Evolutionary conservation across 2,113 vertebrate genomes (phyloP).

Genomic region (Silurus glanis): DNA sequence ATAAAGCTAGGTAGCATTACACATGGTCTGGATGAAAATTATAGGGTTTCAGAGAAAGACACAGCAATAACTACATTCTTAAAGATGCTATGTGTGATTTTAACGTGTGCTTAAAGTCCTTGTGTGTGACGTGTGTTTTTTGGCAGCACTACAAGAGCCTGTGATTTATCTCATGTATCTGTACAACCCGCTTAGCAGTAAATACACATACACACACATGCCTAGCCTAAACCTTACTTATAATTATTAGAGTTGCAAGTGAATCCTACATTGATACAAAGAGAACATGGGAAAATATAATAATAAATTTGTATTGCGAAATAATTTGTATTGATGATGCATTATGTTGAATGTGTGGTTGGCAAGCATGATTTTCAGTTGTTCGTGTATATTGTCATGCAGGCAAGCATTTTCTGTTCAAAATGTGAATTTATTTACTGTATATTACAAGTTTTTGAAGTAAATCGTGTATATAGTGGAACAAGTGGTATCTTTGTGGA

Average conservation of each 20-base stretch:
- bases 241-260: background rate
- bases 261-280: background rate
- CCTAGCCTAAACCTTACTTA: background rate
- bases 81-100: conserved; percentile 30
- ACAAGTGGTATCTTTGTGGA: background rate
- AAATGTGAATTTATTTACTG: background rate
- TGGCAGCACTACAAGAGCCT: conserved; percentile 15
- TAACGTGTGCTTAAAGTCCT: conserved; percentile 30
- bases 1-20: conserved; percentile 57
- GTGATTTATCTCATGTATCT: conserved; percentile 19
- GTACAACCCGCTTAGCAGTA: conserved; percentile 9
- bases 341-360: background rate
- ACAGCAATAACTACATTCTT: conserved; percentile 7
- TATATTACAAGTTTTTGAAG: background rate
- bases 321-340: background rate
- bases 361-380: background rate
- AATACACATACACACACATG: conserved; percentile 1
- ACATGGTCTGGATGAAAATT: conserved; percentile 39
- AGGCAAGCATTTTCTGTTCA: background rate
- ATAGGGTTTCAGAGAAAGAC: conserved; percentile 6
- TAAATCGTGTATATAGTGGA: background rate
- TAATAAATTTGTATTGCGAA: no score
- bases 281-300: background rate
- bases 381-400: background rate
- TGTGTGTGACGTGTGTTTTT: conserved; percentile 28